Evolutionary conservation across 2,113 vertebrate genomes (phyloP).

Genomic region (Rhegmatorhina hoffmannsi): DNA sequence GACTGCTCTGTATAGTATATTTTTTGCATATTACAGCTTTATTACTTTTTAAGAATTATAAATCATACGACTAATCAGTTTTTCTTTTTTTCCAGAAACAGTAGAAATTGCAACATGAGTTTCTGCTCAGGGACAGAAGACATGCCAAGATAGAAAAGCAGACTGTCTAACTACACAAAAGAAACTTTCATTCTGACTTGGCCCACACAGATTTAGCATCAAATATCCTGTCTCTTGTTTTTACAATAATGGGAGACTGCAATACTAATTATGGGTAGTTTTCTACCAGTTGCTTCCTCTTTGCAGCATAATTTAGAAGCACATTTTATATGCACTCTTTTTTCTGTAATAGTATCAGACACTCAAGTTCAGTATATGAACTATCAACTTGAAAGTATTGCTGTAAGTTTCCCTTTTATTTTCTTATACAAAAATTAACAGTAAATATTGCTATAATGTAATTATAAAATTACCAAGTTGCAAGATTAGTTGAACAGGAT

Average conservation of each 20-base stretch:
- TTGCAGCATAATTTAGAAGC: background rate
- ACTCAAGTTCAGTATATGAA: background rate
- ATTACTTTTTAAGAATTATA: slow-evolving; percentile 41
- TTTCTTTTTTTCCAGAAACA: slow-evolving; percentile 52
- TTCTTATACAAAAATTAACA: background rate
- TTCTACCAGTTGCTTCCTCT: background rate
- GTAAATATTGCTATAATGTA: background rate
- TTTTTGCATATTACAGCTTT: background rate
- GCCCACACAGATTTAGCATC: background rate
- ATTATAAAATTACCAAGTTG: background rate
- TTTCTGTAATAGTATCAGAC: background rate
- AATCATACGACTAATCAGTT: slow-evolving; percentile 39
- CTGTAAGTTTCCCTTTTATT: background rate
- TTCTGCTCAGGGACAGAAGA: slow-evolving; percentile 30
- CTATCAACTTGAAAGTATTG: background rate
- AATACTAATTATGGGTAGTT: background rate
- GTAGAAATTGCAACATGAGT: slow-evolving; percentile 26
- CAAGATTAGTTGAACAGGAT: background rate
- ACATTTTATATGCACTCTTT: background rate
- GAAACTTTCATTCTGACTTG: slow-evolving; percentile 15
- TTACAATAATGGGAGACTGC: background rate
- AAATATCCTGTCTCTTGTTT: background rate
- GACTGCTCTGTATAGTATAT: background rate
- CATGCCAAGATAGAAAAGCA: background rate
- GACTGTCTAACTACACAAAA: background rate